Percentiles rank a stretch among this genome's conserved stretches.
Conservation (phyloP, 2,797 vertebrate species). For the Arremon brunneinucha region DNA sequence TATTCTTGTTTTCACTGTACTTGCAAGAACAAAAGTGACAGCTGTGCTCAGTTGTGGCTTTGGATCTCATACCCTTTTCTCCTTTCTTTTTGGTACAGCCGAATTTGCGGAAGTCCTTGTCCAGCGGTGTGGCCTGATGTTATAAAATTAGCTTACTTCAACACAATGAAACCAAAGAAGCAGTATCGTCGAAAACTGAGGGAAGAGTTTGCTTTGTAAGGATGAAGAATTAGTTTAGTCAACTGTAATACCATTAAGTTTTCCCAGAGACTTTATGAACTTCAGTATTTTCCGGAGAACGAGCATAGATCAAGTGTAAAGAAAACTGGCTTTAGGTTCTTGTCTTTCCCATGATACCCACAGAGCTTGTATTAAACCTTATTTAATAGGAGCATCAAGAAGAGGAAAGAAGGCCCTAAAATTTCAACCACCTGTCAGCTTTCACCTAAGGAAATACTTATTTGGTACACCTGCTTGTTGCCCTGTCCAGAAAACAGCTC, state of each 20-base stretch:
- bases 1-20: neutral
- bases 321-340: neutral
- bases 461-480: slow-evolving; percentile 3
- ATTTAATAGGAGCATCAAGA: neutral
- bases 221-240: slow-evolving; percentile 47
- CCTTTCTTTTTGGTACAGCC: slow-evolving; percentile 77
- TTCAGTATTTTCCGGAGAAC: neutral
- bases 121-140: slow-evolving; percentile 98
- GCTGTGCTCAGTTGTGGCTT: neutral
- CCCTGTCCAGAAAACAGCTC: neutral
- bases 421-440: neutral
- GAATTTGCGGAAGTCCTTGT: slow-evolving; percentile 96
- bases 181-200: slow-evolving; percentile 93
- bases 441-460: neutral
- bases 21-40: neutral
- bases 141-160: slow-evolving; percentile 98
- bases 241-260: slow-evolving; percentile 1
- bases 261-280: neutral
- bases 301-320: neutral
- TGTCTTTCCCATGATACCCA: neutral
- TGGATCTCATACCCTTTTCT: neutral
- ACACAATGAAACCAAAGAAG: slow-evolving; percentile 99
- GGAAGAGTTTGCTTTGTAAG: slow-evolving; percentile 99
- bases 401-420: neutral
- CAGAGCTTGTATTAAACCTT: neutral